Conservation (phyloP, 2,797 vertebrate genomes). For the Pseudocheirus occidentalis region DNA sequence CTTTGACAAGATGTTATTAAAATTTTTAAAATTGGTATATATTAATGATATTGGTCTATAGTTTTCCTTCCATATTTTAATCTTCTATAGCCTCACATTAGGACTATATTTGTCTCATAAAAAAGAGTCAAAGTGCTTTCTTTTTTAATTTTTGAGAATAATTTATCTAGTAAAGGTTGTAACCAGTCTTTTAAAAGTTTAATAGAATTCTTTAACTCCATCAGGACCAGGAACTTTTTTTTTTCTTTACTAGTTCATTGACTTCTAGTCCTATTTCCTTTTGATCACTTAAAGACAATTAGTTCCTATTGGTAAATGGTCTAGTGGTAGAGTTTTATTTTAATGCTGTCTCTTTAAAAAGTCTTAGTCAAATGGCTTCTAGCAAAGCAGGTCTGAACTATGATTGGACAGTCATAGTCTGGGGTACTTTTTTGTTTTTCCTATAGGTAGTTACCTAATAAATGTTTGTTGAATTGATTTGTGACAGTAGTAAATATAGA, state of each 20-base stretch:
- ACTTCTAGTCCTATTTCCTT: not conserved
- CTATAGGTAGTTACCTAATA: not conserved
- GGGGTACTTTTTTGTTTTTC: not conserved
- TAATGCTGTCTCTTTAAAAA: not conserved
- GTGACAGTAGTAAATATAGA: not conserved
- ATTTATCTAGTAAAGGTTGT: not conserved
- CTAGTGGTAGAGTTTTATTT: not conserved
- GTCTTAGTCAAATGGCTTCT: not conserved
- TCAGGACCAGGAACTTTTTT: not conserved
- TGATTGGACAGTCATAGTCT: not conserved
- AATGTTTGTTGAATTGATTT: not conserved
- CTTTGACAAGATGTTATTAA: not conserved
- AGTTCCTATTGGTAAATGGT: accelerated
- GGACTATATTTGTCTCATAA: not conserved
- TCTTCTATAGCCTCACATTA: not conserved
- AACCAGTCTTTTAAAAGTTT: not conserved
- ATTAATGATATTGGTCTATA: not conserved
- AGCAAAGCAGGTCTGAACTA: not conserved
- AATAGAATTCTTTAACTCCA: not conserved
- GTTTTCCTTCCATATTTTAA: not conserved
- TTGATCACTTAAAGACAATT: not conserved
- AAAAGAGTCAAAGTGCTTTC: not conserved
- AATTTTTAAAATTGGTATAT: not conserved
- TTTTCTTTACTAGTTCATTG: not conserved
- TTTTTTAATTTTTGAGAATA: not conserved